phyloP scores from a whole-genome alignment of 2,113 vertebrate species.

The Puffinus mauretanicus region DNA sequence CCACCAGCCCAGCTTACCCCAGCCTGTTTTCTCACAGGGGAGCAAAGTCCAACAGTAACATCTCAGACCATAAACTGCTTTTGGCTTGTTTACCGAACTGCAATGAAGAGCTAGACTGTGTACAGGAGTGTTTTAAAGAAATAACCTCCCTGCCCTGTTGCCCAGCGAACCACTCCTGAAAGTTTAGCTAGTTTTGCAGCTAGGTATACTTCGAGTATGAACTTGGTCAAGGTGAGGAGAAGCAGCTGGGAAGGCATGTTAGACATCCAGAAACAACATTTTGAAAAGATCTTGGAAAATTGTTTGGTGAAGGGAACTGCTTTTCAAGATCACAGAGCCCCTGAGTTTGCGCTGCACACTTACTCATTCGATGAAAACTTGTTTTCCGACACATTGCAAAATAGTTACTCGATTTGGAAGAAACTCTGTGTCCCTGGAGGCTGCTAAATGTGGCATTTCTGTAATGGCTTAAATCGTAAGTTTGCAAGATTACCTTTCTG shows the following conservation, averaged over 20 bases:
- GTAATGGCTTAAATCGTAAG: not conserved
- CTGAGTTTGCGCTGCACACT: not conserved
- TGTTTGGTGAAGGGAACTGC: not conserved
- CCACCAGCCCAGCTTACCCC: not conserved
- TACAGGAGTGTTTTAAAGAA: not conserved
- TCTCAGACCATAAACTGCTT: not conserved
- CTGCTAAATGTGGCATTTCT: not conserved
- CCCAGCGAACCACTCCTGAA: not conserved
- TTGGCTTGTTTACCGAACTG: not conserved
- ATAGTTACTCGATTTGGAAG: slow-evolving; percentile 7
- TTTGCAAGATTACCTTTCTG: not conserved
- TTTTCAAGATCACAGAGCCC: not conserved
- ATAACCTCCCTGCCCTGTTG: accelerated
- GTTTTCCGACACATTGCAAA: not conserved
- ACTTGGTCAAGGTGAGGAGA: not conserved
- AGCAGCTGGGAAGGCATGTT: not conserved
- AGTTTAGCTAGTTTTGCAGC: not conserved
- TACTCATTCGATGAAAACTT: not conserved
- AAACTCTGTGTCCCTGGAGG: not conserved
- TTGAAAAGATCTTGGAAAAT: not conserved
- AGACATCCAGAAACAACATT: not conserved
- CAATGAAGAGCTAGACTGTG: not conserved
- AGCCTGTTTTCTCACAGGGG: not conserved
- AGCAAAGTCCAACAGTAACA: not conserved
- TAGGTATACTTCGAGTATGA: not conserved